phyloP scores from a whole-genome alignment of 2,113 vertebrate genomes.

The Nannobrachium achirus region DNA sequence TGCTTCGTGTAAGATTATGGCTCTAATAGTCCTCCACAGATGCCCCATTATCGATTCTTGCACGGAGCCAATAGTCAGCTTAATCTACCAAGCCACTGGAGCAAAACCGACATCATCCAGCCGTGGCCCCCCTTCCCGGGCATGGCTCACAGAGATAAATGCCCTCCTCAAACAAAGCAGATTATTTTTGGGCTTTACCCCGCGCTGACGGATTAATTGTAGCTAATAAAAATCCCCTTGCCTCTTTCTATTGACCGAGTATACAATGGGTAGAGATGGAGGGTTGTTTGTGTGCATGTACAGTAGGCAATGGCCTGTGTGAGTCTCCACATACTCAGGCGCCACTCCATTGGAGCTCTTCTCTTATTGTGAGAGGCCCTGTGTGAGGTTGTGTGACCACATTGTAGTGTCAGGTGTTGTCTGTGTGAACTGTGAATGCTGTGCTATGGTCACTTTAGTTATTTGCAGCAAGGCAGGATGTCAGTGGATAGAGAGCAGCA shows the following conservation, averaged over 20 bases:
- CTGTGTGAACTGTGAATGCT: conserved; percentile 34
- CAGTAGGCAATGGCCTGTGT: background rate
- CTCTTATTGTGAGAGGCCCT: conserved; percentile 21
- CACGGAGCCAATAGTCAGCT: conserved; percentile 63
- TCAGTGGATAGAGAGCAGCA: conserved; percentile 19
- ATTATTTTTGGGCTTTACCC: conserved; percentile 43
- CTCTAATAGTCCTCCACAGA: conserved; percentile 70
- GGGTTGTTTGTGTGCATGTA: background rate
- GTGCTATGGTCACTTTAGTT: conserved; percentile 61
- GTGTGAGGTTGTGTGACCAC: conserved; percentile 32
- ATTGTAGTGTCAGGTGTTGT: conserved; percentile 55
- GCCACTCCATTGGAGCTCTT: conserved; percentile 2
- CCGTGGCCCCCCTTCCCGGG: conserved; percentile 34
- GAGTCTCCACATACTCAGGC: conserved; percentile 6
- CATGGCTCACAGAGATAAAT: conserved; percentile 61
- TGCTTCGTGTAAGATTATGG: conserved; percentile 66
- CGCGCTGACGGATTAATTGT: conserved; percentile 52
- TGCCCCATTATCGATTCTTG: conserved; percentile 74
- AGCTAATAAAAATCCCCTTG: conserved; percentile 32
- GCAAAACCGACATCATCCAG: conserved; percentile 70
- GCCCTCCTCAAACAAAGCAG: conserved; percentile 44
- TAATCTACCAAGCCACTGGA: conserved; percentile 68
- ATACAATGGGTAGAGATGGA: background rate
- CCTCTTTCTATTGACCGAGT: conserved; percentile 22
- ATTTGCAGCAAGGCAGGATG: conserved; percentile 61